phyloP scores from a whole-genome alignment of 2,888 invertebrate genomes.

The Acronicta psi region DNA sequence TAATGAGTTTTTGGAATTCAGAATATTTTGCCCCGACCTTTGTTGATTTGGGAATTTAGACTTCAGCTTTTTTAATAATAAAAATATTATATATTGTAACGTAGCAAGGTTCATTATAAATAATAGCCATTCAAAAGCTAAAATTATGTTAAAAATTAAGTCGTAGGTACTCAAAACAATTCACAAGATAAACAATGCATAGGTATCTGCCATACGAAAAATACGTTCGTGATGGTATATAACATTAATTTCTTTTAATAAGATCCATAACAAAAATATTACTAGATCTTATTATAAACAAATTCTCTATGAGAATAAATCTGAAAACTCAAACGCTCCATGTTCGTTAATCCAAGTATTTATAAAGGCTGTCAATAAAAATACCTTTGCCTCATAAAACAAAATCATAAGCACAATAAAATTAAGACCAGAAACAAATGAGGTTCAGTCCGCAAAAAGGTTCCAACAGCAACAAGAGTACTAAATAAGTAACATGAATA shows the following conservation, averaged over 20 bases:
- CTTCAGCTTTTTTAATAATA: no score
- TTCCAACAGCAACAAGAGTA: slow-evolving; percentile 54
- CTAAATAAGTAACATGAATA: slow-evolving; percentile 61
- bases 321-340: neutral
- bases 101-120: no score
- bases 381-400: slow-evolving; percentile 12
- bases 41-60: slow-evolving; percentile 9
- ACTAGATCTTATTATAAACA: no score
- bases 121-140: no score
- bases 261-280: no score
- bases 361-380: slow-evolving; percentile 5
- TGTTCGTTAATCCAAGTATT: neutral
- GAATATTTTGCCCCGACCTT: slow-evolving; percentile 28
- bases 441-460: slow-evolving; percentile 47
- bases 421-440: slow-evolving; percentile 57
- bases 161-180: no score
- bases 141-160: no score
- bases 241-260: no score
- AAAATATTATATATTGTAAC: no score
- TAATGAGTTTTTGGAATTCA: slow-evolving; percentile 37
- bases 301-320: neutral
- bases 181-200: no score
- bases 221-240: no score
- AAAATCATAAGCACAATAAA: slow-evolving; percentile 46
- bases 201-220: no score